phyloP scores from a whole-genome alignment of 92 coral and sea anemone species.

The Phenganax stokvisi region DNA sequence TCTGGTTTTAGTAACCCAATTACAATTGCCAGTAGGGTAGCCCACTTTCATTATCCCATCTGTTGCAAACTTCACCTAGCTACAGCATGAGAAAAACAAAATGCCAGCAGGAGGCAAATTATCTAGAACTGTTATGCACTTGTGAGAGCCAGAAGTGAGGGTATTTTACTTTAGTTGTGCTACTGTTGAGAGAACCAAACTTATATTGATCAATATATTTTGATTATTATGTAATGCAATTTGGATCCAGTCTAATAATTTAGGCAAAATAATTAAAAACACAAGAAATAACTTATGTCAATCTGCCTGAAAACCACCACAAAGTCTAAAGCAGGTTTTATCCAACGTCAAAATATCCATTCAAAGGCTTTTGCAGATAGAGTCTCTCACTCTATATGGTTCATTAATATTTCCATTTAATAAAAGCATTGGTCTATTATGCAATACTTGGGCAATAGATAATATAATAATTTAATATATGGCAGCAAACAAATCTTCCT shows the following conservation, averaged over 20 bases:
- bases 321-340: neutral
- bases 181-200: neutral
- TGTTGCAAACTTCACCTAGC: neutral
- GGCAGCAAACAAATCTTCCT: neutral
- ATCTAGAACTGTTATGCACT: slow-evolving; percentile 8
- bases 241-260: neutral
- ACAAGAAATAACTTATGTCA: neutral
- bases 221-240: neutral
- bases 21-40: slow-evolving; percentile 10
- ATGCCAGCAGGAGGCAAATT: slow-evolving; percentile 20
- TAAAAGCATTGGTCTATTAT: neutral
- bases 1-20: slow-evolving; percentile 1
- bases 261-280: neutral
- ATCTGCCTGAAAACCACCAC: neutral
- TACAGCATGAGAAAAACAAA: slow-evolving; percentile 8
- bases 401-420: neutral
- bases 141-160: neutral
- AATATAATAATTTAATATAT: neutral
- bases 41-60: neutral
- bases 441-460: neutral
- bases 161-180: slow-evolving; percentile 3
- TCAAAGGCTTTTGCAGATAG: neutral
- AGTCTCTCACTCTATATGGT: neutral
- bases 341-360: neutral
- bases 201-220: neutral